Evolutionary conservation across 2,888 invertebrate species (phyloP).

Genomic region (Leucozona laternaria): DNA sequence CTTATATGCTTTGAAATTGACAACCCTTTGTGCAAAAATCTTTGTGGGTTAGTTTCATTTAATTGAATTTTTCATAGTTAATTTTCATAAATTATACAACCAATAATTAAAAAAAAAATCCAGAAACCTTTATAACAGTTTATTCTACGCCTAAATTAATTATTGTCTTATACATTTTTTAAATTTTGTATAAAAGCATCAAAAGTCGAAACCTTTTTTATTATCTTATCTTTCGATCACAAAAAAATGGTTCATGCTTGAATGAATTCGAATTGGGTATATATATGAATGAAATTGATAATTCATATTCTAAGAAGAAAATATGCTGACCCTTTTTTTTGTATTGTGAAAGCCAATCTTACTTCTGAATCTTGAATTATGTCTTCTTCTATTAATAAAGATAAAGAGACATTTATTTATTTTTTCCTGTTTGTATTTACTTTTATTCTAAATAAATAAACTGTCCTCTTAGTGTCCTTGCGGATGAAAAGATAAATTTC

Average conservation of each 20-base stretch:
- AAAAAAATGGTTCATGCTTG: neutral
- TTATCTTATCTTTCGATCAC: neutral
- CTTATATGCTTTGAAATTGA: no score
- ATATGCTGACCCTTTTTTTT: conserved; percentile 17
- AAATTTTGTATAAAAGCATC: neutral
- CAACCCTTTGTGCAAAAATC: no score
- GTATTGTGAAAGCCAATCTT: neutral
- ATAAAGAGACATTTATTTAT: neutral
- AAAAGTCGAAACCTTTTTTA: no score
- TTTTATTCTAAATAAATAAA: conserved; percentile 3
- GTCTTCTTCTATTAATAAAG: neutral
- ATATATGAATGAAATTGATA: neutral
- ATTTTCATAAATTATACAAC: no score
- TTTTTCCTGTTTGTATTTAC: neutral
- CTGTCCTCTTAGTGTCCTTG: neutral
- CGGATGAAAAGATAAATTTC: neutral
- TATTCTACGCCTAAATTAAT: no score
- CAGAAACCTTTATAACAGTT: no score
- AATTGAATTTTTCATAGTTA: no score
- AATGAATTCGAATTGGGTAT: neutral
- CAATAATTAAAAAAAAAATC: no score
- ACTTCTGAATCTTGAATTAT: neutral
- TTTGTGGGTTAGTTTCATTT: no score
- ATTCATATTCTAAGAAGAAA: neutral
- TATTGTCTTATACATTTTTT: no score